A percentile compares a stretch with the other conserved stretches of the same genome.
Conservation (phyloP, 2,888 invertebrate species). For the Aporophyla lueneburgensis region DNA sequence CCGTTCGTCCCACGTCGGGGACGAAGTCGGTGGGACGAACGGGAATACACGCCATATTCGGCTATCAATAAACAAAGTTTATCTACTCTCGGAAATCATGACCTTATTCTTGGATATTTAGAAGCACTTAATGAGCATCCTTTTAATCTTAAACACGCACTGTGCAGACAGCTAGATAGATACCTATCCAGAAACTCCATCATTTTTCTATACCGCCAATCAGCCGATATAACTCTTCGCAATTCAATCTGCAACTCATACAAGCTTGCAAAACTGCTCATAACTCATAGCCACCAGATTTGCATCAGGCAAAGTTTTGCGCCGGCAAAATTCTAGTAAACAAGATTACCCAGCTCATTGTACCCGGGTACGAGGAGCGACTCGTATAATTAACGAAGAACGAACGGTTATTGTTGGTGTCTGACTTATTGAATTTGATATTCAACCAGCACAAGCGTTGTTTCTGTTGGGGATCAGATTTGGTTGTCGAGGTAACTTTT, state of each 20-base stretch:
- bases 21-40: too few species aligned
- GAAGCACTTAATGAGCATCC: not conserved
- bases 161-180: not conserved
- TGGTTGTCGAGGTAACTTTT: constrained; percentile 13
- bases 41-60: too few species aligned
- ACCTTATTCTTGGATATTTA: not conserved
- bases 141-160: not conserved
- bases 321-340: constrained; percentile 76
- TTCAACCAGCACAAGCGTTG: constrained; percentile 48
- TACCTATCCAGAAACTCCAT: not conserved
- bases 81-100: not conserved
- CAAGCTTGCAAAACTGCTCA: constrained; percentile 46
- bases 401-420: constrained; percentile 71
- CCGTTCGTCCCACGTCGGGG: too few species aligned
- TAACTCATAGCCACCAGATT: constrained; percentile 65
- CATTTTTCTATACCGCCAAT: constrained; percentile 2
- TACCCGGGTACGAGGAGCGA: constrained; percentile 70
- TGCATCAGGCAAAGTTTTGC: constrained; percentile 75
- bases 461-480: constrained; percentile 32
- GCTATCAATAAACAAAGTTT: too few species aligned
- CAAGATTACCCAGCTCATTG: constrained; percentile 80
- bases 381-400: constrained; percentile 77
- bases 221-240: constrained; percentile 8
- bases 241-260: constrained; percentile 47
- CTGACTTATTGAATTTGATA: constrained; percentile 71